These are phyloP conservation scores for Globicephala melas DNA, from an alignment of 2,113 vertebrate species.

Conservation along the genomic window DNA sequence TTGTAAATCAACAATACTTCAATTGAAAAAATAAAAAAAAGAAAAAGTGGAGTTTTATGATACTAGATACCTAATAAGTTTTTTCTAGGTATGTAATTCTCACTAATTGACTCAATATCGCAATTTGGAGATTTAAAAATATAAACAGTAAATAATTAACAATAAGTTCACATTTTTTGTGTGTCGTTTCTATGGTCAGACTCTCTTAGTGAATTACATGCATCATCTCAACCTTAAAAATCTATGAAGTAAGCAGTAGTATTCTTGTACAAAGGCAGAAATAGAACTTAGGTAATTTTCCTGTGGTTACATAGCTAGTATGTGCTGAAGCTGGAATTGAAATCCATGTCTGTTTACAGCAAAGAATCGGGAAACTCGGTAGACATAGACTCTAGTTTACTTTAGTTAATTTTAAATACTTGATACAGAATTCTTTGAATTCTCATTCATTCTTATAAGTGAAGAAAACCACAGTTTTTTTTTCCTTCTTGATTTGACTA, in stretches of 20 bases:
- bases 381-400: not conserved
- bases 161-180: not conserved
- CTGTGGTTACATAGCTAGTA: not conserved
- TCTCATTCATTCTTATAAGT: not conserved
- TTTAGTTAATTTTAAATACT: not conserved
- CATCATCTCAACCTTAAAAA: not conserved
- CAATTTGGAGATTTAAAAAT: not conserved
- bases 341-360: not conserved
- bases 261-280: not conserved
- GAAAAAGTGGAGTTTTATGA: not conserved
- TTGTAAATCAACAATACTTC: too few species aligned
- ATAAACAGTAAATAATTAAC: not conserved
- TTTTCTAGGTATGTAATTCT: not conserved
- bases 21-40: too few species aligned
- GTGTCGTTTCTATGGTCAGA: not conserved
- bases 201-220: not conserved
- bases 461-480: not conserved
- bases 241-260: not conserved
- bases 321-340: not conserved
- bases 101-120: not conserved
- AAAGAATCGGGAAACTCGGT: not conserved
- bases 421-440: not conserved
- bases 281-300: not conserved
- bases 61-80: not conserved
- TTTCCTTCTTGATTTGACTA: not conserved